Evolutionary conservation across 2,888 invertebrate species (phyloP).

Genomic region (Hyles lineata): DNA sequence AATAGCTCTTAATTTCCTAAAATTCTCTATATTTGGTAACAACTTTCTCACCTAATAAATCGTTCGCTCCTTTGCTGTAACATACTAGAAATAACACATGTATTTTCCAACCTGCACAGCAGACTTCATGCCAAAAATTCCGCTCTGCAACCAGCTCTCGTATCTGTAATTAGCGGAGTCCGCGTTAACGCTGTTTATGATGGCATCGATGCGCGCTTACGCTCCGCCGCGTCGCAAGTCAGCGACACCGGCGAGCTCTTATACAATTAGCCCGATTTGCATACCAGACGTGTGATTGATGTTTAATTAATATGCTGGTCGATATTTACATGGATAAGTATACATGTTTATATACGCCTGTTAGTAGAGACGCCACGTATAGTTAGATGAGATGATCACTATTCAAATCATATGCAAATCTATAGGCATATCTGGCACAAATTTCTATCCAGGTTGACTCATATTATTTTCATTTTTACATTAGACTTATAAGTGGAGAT

Average conservation of each 20-base stretch:
- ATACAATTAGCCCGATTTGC: neutral
- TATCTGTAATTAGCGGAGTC: slow-evolving; percentile 7
- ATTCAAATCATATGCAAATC: no score
- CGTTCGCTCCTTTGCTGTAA: neutral
- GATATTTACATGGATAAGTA: neutral
- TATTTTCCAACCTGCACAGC: neutral
- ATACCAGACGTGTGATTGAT: neutral
- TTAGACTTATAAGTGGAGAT: no score
- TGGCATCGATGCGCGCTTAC: slow-evolving; percentile 5
- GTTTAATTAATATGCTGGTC: neutral
- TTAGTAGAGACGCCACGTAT: no score
- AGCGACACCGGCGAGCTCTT: neutral
- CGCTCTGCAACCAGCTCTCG: neutral
- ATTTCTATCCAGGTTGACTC: no score
- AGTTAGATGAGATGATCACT: no score
- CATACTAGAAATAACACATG: neutral
- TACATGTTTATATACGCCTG: no score
- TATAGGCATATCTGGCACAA: no score
- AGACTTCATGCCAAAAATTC: neutral
- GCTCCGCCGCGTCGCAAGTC: slow-evolving; percentile 9
- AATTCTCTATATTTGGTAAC: no score
- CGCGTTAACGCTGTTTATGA: slow-evolving; percentile 3
- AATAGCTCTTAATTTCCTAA: no score
- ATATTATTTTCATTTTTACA: no score
- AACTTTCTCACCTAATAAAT: neutral